Evolutionary conservation across 2,113 vertebrate species (phyloP), one percentile per base, ranked within the genome.

Genomic region (Upupa epops): DNA sequence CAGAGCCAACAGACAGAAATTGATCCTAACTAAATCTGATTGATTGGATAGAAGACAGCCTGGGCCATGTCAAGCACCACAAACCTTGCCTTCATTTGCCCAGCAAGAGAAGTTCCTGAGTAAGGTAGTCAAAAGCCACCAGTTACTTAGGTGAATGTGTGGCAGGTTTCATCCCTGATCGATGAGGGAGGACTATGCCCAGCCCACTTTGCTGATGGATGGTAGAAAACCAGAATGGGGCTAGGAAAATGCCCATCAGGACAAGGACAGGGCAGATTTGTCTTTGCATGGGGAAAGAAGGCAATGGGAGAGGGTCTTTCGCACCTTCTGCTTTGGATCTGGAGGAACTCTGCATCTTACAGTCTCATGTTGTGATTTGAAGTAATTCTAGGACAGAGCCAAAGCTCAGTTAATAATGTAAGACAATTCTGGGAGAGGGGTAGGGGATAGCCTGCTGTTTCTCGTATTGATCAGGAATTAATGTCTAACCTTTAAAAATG

Each of bases 401-500:
- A 70, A 66, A 78, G 84, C 83, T 92, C 68, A 88, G 85, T 92
- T 91, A 95, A 95, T 80, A 79, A 88, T 32, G 76, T 83, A 87
- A 90, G 83, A 90, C 74, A 91, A 37, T 86, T 89, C 79, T 72
- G 74, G 48, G 28, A 89, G 64, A n/a, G 32, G 48, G 70, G 25
- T 51, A 29, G 46, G 49, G 66, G 76, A 19, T 68, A 75, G 55
- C 81, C 90, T 94, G 95, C 89, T 96, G 86, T 73, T 96, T 76
- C 65, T 89, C 40, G 54, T 96, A 96, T 97, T 87, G 96, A 97
- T 97, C 94, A 95, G 95, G 96, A 96, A 96, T 96, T 96, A 95
- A 96, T 95, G 90, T 76, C 76, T 93, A 96, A 97, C 96, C 89
- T 95, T 96, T 96, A 92, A 96, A 90, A 95, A 96, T 75, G 85